Evolutionary conservation across 2,888 invertebrate genomes (phyloP).

Genomic region (Habrosyne pyritoides): DNA sequence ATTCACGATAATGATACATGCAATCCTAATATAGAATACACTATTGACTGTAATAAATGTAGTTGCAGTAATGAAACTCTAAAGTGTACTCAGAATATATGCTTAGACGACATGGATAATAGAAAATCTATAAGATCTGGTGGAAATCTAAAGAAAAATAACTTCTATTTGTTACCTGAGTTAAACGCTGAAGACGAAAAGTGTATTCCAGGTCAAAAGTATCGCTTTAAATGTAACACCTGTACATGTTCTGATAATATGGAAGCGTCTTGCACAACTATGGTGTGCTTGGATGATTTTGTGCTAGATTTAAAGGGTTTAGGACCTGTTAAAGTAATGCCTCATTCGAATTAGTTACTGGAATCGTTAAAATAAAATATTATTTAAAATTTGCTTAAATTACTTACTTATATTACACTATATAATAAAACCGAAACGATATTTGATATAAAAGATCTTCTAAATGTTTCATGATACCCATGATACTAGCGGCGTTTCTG

Average conservation of each 20-base stretch:
- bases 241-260: slow-evolving; percentile 45
- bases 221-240: slow-evolving; percentile 52
- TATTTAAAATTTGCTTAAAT: too few species aligned
- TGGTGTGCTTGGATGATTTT: slow-evolving; percentile 49
- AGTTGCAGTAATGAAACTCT: slow-evolving; percentile 33
- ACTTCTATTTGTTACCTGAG: slow-evolving; percentile 28
- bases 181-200: slow-evolving; percentile 24
- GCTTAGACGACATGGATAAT: slow-evolving; percentile 11
- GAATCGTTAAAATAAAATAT: background rate
- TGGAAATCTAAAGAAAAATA: background rate
- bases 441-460: too few species aligned
- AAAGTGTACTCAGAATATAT: slow-evolving; percentile 36
- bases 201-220: slow-evolving; percentile 48
- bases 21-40: slow-evolving; percentile 20
- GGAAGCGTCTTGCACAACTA: slow-evolving; percentile 45
- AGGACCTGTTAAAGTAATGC: background rate
- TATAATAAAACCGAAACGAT: too few species aligned
- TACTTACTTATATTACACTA: too few species aligned
- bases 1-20: slow-evolving; percentile 15
- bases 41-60: slow-evolving; percentile 53
- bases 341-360: background rate
- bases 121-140: slow-evolving; percentile 15
- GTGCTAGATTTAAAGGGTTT: slow-evolving; percentile 25
- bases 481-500: too few species aligned
- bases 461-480: too few species aligned